Percentiles rank a stretch among this genome's conserved stretches.
Conservation (phyloP, 2,888 invertebrate species). For the Orthosia gracilis region DNA sequence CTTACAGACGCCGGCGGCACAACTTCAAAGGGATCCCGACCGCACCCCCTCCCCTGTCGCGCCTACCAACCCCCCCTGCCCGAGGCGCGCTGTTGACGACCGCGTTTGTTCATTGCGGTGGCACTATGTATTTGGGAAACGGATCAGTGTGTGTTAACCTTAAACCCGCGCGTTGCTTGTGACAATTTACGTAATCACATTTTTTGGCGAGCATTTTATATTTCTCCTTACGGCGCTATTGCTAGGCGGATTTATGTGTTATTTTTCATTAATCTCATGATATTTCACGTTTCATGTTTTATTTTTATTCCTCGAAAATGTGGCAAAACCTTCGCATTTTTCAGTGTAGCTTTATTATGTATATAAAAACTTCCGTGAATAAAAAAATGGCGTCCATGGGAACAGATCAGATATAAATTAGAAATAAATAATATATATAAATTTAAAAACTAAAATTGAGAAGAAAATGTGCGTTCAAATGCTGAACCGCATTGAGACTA, state of each 20-base stretch:
- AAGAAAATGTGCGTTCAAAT: conserved; percentile 31
- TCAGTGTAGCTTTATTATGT: neutral
- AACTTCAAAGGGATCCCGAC: conserved; percentile 88
- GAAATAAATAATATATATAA: conserved; percentile 6
- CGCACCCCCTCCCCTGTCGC: conserved; percentile 74
- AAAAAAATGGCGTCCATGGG: neutral
- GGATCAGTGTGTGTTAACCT: conserved; percentile 81
- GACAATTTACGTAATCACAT: conserved; percentile 71
- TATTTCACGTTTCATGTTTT: neutral
- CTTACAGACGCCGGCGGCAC: conserved; percentile 86
- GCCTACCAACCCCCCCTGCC: conserved; percentile 67
- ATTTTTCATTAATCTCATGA: conserved; percentile 20
- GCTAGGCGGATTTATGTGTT: conserved; percentile 21
- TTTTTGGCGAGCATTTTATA: conserved; percentile 58
- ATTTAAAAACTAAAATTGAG: conserved; percentile 33
- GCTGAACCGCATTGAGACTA: conserved; percentile 35
- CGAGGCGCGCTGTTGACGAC: conserved; percentile 77
- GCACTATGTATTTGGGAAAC: conserved; percentile 82
- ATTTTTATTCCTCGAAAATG: neutral
- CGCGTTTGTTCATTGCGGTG: conserved; percentile 83
- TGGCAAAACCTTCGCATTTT: neutral
- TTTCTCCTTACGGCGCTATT: conserved; percentile 39
- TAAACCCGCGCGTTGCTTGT: conserved; percentile 73
- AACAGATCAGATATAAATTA: neutral
- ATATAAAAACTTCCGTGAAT: neutral